Percentiles rank a stretch among this genome's conserved stretches.
Evolutionary conservation across 2,888 invertebrate species (phyloP).

Genomic region (Alloscopus bannaensis): DNA sequence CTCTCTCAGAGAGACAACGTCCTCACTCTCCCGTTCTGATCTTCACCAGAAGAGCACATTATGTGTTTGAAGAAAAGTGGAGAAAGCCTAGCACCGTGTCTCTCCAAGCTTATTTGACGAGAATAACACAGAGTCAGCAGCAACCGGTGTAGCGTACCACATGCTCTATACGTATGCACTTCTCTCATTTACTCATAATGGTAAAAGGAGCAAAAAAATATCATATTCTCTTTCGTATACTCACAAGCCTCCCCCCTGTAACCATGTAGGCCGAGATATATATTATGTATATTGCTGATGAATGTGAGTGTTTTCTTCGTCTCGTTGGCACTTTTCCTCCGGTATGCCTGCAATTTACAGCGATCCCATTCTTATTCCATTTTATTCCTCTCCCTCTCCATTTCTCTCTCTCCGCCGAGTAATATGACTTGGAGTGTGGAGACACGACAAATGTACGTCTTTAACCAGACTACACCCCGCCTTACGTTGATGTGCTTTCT

Average conservation of each 20-base stretch:
- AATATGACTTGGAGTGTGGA: constrained; percentile 31
- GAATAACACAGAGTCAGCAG: constrained; percentile 6
- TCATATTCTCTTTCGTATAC: background rate
- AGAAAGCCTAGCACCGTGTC: too few relatives aligned
- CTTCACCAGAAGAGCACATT: too few relatives aligned
- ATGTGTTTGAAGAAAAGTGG: too few relatives aligned
- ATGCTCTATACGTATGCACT: too few relatives aligned
- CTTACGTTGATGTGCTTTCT: constrained; percentile 6
- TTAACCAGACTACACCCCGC: background rate
- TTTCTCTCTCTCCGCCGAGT: constrained; percentile 15
- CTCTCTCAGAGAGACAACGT: too few relatives aligned
- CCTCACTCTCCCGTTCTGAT: too few relatives aligned
- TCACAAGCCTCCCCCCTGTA: background rate
- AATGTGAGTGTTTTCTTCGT: constrained; percentile 23
- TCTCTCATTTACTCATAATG: background rate
- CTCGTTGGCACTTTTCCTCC: constrained; percentile 14
- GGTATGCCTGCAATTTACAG: constrained; percentile 50
- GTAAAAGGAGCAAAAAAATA: background rate
- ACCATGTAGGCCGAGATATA: background rate
- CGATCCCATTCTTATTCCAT: constrained; percentile 48
- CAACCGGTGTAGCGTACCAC: background rate
- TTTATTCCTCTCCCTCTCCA: constrained; percentile 29
- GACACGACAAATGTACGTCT: constrained; percentile 3
- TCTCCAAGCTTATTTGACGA: too few relatives aligned
- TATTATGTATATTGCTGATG: background rate